Evolutionary conservation across 2,113 vertebrate genomes (phyloP).

Genomic region (Oenanthe melanoleuca): DNA sequence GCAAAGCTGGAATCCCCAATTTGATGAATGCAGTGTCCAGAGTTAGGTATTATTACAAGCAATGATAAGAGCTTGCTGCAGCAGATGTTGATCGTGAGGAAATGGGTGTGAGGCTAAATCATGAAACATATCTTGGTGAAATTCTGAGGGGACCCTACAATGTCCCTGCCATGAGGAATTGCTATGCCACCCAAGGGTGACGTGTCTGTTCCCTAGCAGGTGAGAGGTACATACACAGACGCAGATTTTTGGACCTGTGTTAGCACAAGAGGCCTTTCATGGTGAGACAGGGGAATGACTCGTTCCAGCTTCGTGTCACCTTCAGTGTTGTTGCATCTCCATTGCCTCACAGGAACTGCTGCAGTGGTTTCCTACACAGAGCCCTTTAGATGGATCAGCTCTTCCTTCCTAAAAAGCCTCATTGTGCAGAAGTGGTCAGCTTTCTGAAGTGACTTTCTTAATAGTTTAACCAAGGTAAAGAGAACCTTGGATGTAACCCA

Average conservation of each 20-base stretch:
- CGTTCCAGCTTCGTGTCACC: not conserved
- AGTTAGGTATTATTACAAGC: not conserved
- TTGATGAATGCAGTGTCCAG: not conserved
- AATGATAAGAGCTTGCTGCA: not conserved
- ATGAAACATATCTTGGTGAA: not conserved
- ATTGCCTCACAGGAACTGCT: not conserved
- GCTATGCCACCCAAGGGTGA: not conserved
- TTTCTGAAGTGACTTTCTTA: constrained; percentile 40
- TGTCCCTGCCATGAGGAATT: not conserved
- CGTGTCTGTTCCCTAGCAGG: not conserved
- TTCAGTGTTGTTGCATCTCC: not conserved
- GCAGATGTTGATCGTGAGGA: not conserved
- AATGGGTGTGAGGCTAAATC: not conserved
- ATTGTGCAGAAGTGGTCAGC: not conserved
- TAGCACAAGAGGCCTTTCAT: not conserved
- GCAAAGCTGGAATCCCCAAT: not conserved
- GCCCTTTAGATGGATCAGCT: not conserved
- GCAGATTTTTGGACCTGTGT: not conserved
- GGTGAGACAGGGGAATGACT: not conserved
- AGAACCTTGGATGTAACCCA: constrained; percentile 1
- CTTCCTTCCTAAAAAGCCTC: not conserved
- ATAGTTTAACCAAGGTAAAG: constrained; percentile 46
- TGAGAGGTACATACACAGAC: fast-evolving
- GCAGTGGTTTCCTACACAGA: not conserved
- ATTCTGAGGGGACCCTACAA: fast-evolving